Percentiles rank a stretch among this genome's conserved stretches.
Conservation (phyloP, 2,113 vertebrate species). For the pig (Sus scrofa) region DNA sequence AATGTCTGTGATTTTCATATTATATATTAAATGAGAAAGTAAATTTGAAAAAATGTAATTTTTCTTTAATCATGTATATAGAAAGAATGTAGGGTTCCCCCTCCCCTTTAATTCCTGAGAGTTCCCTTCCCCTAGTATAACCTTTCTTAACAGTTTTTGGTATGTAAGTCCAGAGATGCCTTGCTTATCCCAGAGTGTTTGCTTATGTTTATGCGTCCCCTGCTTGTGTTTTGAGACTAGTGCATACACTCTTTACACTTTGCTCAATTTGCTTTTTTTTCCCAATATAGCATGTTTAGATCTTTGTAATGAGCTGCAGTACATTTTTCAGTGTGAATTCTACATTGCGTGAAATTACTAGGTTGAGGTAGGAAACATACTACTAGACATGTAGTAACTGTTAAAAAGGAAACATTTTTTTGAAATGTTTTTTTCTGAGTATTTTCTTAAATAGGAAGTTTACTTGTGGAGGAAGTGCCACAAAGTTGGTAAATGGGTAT, state of each 20-base stretch:
- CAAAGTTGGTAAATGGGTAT: not conserved
- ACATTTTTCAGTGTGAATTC: not conserved
- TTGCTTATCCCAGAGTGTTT: not conserved
- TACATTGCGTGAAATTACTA: not conserved
- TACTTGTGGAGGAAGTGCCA: not conserved
- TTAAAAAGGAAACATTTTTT: not conserved
- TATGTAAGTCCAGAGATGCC: not conserved
- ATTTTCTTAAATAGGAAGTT: constrained; percentile 4
- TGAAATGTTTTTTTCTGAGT: not conserved
- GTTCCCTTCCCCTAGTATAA: not conserved
- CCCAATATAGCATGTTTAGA: not conserved
- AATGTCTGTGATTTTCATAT: not conserved
- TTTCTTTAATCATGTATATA: not conserved
- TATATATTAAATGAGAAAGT: not conserved
- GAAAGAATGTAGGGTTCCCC: not conserved
- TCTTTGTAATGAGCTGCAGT: not conserved
- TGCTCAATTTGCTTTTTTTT: not conserved
- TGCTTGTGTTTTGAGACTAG: not conserved
- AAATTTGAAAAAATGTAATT: not conserved
- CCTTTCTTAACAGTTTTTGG: not conserved
- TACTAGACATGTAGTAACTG: not conserved
- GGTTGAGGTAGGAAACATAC: not conserved
- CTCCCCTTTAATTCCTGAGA: not conserved
- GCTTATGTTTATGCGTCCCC: not conserved
- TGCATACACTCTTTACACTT: not conserved